A percentile compares a stretch with the other conserved stretches of the same genome.
Evolutionary conservation across 2,113 vertebrate species (phyloP).

Genomic region (Ariopsis seemanni): DNA sequence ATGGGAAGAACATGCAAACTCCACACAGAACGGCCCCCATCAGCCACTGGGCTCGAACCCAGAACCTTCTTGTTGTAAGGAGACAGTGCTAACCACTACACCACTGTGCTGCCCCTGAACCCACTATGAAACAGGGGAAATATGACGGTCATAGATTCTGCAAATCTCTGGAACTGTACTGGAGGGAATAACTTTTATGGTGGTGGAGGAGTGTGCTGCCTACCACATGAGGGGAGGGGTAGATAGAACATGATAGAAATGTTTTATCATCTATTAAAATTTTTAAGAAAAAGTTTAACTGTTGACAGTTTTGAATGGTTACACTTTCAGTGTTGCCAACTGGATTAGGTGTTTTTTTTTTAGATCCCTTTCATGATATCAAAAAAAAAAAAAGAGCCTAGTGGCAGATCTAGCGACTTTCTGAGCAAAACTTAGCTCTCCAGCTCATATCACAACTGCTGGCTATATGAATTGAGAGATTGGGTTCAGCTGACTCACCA

Average conservation of each 20-base stretch:
- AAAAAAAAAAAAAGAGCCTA: too few species aligned
- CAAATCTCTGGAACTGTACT: not conserved
- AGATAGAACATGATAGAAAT: not conserved
- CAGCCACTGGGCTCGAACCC: too few species aligned
- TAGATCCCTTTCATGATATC: not conserved
- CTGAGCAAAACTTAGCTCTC: not conserved
- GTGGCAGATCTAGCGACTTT: not conserved
- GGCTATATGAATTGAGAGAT: not conserved
- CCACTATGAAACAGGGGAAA: not conserved
- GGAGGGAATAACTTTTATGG: not conserved
- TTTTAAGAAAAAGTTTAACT: not conserved
- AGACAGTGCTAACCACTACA: too few species aligned
- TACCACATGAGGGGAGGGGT: not conserved
- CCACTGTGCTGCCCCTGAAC: not conserved
- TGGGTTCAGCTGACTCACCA: not conserved
- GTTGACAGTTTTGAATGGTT: not conserved
- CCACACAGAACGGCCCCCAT: too few species aligned
- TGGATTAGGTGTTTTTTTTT: not conserved
- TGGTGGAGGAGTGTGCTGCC: not conserved
- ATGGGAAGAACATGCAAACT: too few species aligned
- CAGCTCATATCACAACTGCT: too few species aligned
- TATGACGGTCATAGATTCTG: not conserved
- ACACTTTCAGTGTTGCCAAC: not conserved
- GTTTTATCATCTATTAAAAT: not conserved
- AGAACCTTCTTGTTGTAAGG: too few species aligned